A percentile compares a stretch with the other conserved stretches of the same genome.
Evolutionary conservation across 2,888 invertebrate genomes (phyloP).

Genomic region (Serripes groenlandicus): DNA sequence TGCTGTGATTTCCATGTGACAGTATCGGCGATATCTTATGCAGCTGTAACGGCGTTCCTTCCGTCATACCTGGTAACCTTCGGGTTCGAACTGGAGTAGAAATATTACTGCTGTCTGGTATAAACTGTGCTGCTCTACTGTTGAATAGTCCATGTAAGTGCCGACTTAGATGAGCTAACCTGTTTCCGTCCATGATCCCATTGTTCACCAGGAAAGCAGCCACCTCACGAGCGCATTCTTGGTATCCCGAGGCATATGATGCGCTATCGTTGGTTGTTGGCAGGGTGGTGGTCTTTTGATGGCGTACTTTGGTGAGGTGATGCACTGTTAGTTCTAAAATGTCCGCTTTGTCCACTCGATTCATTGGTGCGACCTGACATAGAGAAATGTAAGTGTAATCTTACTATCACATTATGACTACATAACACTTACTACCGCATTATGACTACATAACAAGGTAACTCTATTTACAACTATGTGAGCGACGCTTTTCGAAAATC

Average conservation of each 20-base stretch:
- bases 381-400: neutral
- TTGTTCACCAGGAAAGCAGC: neutral
- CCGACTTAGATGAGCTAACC: neutral
- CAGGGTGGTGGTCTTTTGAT: neutral
- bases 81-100: neutral
- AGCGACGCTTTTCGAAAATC: neutral
- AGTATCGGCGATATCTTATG: neutral
- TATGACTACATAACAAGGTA: neutral
- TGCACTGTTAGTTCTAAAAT: slow-evolving; percentile 13
- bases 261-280: neutral
- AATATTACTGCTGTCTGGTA: neutral
- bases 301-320: slow-evolving; percentile 8
- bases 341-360: slow-evolving; percentile 14
- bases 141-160: neutral
- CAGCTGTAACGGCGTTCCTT: neutral
- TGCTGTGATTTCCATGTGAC: neutral
- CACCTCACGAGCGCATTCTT: slow-evolving; percentile 10
- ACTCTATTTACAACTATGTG: neutral
- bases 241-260: slow-evolving; percentile 13
- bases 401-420: too few relatives aligned
- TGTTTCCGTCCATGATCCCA: neutral
- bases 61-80: neutral
- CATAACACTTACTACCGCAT: neutral
- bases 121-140: neutral
- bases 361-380: slow-evolving; percentile 10